phyloP scores from a whole-genome alignment of 2,888 invertebrate genomes.

The Philhelius pedissequus region DNA sequence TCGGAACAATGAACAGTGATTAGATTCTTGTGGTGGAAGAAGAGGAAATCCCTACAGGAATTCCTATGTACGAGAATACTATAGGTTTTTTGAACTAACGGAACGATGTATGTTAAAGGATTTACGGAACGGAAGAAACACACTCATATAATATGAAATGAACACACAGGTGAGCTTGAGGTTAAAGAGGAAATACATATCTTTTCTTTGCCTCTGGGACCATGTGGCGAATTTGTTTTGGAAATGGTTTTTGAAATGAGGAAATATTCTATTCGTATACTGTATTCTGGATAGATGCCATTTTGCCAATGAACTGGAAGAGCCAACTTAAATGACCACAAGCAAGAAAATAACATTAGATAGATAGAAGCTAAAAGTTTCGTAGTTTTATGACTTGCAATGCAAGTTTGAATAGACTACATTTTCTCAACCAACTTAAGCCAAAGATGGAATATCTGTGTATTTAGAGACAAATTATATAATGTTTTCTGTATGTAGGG shows the following conservation, averaged over 20 bases:
- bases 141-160: not conserved
- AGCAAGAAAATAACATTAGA: not conserved
- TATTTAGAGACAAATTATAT: not conserved
- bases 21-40: conserved; percentile 39
- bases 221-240: conserved; percentile 2
- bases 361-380: not conserved
- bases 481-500: not conserved
- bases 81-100: no score
- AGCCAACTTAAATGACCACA: conserved; percentile 5
- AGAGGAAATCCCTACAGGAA: conserved; percentile 16
- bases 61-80: not conserved
- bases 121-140: not conserved
- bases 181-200: conserved; percentile 13
- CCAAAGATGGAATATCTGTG: not conserved
- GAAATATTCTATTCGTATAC: not conserved
- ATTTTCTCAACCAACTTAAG: not conserved
- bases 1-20: conserved; percentile 37
- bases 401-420: not conserved
- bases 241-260: conserved; percentile 1
- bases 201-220: not conserved
- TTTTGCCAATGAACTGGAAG: conserved; percentile 2
- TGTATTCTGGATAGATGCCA: not conserved
- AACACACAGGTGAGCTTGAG: conserved; percentile 25
- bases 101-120: not conserved
- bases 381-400: not conserved